Conservation (phyloP, 2,888 invertebrate species). For the Tinea semifulvella region DNA sequence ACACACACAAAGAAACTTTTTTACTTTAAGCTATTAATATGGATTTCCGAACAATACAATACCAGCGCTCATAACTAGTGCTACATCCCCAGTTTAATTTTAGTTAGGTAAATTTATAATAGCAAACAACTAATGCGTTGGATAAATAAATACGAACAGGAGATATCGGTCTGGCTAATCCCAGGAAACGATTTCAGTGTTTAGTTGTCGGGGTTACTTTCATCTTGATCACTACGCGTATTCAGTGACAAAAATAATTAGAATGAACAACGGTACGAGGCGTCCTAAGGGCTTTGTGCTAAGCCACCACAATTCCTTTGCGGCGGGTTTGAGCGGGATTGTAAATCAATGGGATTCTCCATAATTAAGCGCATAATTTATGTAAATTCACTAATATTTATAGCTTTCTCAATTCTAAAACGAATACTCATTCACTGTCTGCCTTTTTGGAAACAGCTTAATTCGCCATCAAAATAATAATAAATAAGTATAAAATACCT, state of each 20-base stretch:
- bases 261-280: slow-evolving; percentile 29
- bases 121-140: slow-evolving; percentile 3
- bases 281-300: slow-evolving; percentile 46
- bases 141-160: slow-evolving; percentile 4
- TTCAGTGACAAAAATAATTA: slow-evolving; percentile 58
- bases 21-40: too few relatives aligned
- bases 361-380: slow-evolving; percentile 66
- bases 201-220: slow-evolving; percentile 55
- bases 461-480: too few relatives aligned
- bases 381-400: slow-evolving; percentile 62
- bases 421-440: slow-evolving; percentile 1
- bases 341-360: slow-evolving; percentile 67
- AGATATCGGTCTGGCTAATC: slow-evolving; percentile 33
- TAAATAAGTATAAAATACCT: too few relatives aligned
- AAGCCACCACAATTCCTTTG: slow-evolving; percentile 64
- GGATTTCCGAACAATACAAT: too few relatives aligned
- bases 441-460: too few relatives aligned
- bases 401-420: slow-evolving; percentile 27
- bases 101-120: slow-evolving; percentile 3
- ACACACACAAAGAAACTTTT: too few relatives aligned
- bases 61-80: too few relatives aligned
- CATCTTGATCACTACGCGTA: slow-evolving; percentile 44
- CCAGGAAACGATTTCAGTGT: slow-evolving; percentile 45
- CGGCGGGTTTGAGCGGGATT: slow-evolving; percentile 59
- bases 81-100: too few relatives aligned